Base-by-base conservation (phyloP, 2,888 invertebrate species). In the Entomobrya proxima region DNA sequence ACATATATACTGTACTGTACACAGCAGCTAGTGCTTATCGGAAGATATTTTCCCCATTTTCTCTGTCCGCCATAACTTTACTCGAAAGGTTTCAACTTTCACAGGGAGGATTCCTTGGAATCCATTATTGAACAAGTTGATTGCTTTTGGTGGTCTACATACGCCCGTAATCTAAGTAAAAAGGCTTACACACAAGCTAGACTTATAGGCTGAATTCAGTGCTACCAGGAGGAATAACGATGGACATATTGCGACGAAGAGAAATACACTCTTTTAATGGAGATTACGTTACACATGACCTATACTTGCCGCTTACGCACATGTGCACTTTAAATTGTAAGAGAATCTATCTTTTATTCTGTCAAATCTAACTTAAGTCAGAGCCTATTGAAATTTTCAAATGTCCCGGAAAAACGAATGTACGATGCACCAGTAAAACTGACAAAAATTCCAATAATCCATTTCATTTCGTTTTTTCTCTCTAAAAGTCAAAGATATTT, bases 121-220 rank as follows among this genome's bases (percentile, higher is more conserved):
- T 64, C 64, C 64, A 64, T 64, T 64, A 64, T 64, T 64, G 64
- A 32, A 35, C 35, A 64, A 64, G 64, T 64, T 64, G 64, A 64
- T 64, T 64, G 30, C 64, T 64, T 64, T 64, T 64, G 24, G 64
- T 35, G 64, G 64, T 58, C 18, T 58, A n/a, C 58, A 52, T 58
- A 58, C 15, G 11, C n/a, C 32, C n/a, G 35, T 35, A 64, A 32
- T 30, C 64, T 18, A 64, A 18, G n/a, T 35, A 58, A 64, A 18
- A 13, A 18, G 35, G n/a, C 18, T 64, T 9, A 52, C n/a, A n/a
- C n/a, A n/a, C n/a, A n/a, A 18, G 21, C 2, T 64, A 64, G 35
- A 61, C 32, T 15, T n/a, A 35, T 27, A 58, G 21, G 4, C 18
- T 64, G 2, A 35, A 15, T 18, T 35, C 35, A n/a, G n/a, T n/a